phyloP scores from a whole-genome alignment of 37 sponge, comb jelly and placozoan species.

The Aphrocallistes beatrix region DNA sequence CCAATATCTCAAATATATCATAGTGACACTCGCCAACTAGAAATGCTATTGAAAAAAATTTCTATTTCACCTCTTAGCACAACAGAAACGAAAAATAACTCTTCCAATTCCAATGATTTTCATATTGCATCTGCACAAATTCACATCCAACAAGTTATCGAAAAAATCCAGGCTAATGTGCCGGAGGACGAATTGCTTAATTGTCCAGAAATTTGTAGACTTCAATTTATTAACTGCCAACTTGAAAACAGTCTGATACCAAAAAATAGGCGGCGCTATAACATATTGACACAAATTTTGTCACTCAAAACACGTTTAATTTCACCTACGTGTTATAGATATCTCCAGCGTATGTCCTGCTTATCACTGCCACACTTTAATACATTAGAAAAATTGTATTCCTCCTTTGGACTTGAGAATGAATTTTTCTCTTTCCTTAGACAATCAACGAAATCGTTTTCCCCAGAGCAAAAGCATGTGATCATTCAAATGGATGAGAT shows the following conservation, averaged over 20 bases:
- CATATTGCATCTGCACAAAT: background rate
- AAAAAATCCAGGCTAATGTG: background rate
- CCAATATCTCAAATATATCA: background rate
- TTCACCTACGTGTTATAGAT: background rate
- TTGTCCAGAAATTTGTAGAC: slow-evolving; percentile 11
- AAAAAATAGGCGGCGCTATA: background rate
- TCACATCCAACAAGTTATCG: background rate
- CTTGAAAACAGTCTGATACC: background rate
- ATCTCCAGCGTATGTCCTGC: slow-evolving; percentile 3
- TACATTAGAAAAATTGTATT: background rate
- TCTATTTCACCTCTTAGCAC: background rate
- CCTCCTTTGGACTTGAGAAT: background rate
- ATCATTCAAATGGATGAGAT: slow-evolving; percentile 8
- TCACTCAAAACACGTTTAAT: background rate
- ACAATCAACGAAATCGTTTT: background rate
- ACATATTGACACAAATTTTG: background rate
- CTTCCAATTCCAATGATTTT: background rate
- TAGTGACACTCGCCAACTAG: background rate
- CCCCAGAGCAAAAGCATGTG: too few species aligned
- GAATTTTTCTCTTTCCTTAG: background rate
- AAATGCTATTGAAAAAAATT: background rate
- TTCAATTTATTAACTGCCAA: background rate
- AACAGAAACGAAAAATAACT: background rate
- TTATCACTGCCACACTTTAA: too few species aligned
- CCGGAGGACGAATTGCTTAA: background rate